Base-by-base conservation (phyloP, 2,888 invertebrate genomes). In the Lamellibrachia satsuma region DNA sequence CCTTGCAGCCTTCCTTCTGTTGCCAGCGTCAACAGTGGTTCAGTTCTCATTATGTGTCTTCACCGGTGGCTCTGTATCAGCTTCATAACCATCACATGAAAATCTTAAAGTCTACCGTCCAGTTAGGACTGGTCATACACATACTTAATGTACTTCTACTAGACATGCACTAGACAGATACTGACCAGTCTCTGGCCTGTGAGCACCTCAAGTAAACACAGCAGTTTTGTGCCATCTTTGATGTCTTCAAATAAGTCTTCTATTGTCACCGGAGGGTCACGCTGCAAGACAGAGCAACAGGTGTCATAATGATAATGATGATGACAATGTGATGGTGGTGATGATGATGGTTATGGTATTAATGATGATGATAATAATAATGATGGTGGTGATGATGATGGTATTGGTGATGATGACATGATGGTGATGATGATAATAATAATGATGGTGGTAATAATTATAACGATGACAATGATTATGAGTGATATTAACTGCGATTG, bases 201-300 rank as follows among this genome's bases (percentile, higher is more conserved):
- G 94, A 99, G 97, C 95, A 99, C 98, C 97, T 99, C 99, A 95
- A 99, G 97, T 95, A 99, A 97, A 94, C 98, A 98, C 96, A 99
- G 97, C 93, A 99, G 97, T 96, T 98, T 98, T 93, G 98, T 98
- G 95, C 99, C 99, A 98, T 99, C 99, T 97, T 98, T 98, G 95
- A 99, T 97, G 97, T 99, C 99, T 95, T 98, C 98, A 96, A 99
- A 99, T 96, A 99, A 97, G 96, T 99, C 98, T 96, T 98, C 98
- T 95, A 99, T 98, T 96, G 98, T 98, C 97, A 98, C 97, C 96
- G 99, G 98, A 97, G 99, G 99, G 97, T 98, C 98, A 97, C 98
- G 98, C 99, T 99, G 97, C 0, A 97, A 97, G 95, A 95, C 39
- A 90, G 27, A 27, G 60, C 57, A 92, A 51, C 39, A 39, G n/a